phyloP scores from a whole-genome alignment of 1,140 invertebrate species.

The Triops cancriformis region DNA sequence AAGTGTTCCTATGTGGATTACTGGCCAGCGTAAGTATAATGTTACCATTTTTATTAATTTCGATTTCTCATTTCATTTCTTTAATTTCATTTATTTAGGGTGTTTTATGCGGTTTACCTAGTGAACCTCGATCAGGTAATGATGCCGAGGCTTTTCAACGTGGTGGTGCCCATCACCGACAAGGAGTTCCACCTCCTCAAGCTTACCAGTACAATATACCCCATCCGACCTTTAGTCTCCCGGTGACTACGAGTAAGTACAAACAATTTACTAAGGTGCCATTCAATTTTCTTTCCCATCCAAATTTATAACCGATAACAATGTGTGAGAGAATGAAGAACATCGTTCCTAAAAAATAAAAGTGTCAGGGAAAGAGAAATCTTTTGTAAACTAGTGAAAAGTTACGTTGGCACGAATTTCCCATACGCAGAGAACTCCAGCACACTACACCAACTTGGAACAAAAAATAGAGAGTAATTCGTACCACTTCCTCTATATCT shows the following conservation, averaged over 20 bases:
- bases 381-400: too few species aligned
- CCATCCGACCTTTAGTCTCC: conserved; percentile 34
- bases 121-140: background rate
- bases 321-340: too few species aligned
- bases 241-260: conserved; percentile 35
- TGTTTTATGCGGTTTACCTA: background rate
- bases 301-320: too few species aligned
- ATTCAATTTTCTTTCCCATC: background rate
- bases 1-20: background rate
- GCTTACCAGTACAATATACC: conserved; percentile 31
- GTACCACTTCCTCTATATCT: too few species aligned
- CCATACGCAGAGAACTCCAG: too few species aligned
- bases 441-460: too few species aligned
- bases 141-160: background rate
- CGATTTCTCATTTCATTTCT: background rate
- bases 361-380: too few species aligned
- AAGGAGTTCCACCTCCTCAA: background rate
- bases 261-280: background rate
- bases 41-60: too few species aligned
- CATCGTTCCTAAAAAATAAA: too few species aligned
- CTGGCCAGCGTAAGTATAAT: background rate
- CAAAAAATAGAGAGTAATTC: too few species aligned
- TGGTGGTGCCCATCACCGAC: background rate
- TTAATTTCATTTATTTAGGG: background rate
- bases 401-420: too few species aligned